Evolutionary conservation across 2,797 vertebrate species (phyloP), one percentile per base, ranked within the genome.

Genomic region (Sphenopsis melanotis): DNA sequence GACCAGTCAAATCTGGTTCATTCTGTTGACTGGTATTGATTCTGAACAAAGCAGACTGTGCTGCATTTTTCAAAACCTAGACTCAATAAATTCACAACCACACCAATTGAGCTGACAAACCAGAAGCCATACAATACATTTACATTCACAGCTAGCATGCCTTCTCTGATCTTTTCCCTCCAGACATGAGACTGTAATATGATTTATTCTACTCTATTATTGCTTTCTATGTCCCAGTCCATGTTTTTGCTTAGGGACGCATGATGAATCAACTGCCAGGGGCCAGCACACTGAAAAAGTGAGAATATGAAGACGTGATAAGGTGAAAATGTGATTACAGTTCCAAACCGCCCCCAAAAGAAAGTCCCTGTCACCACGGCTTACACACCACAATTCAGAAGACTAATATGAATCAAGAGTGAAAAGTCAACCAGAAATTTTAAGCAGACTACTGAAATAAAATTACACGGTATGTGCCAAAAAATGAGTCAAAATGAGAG

Each of bases 161-260:
- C 47, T 95, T n/a, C 79, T 93, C 93, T 95, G 94, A 89, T 96
- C 76, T 76, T 92, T 96, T 85, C 75, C 50, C 46, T 72, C 64
- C 76, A 91, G 76, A 87, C 86, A 94, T 65, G 74, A 92, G 72
- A 13, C 79, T 83, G 74, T 89, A 94, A 94, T 93, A 90, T 95
- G 93, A 96, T 95, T 97, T 96, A 95, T 95, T 96, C 81, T 83
- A 89, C 63, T 86, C 76, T 87, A 83, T 96, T 95, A 96, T 95
- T 93, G 91, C 91, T 87, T 89, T 95, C 89, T 70, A 53, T 95
- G 93, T 95, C 60, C 91, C 89, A 78, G 89, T 79, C 60, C 85
- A 94, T 95, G 95, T 94, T 96, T 97, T 87, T 79, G 82, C 93
- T 97, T 95, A 90, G 80, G 78, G 53, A 95, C 14, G 7, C 63